phyloP scores from a whole-genome alignment of 1,140 invertebrate genomes.

The Agrilus planipennis region DNA sequence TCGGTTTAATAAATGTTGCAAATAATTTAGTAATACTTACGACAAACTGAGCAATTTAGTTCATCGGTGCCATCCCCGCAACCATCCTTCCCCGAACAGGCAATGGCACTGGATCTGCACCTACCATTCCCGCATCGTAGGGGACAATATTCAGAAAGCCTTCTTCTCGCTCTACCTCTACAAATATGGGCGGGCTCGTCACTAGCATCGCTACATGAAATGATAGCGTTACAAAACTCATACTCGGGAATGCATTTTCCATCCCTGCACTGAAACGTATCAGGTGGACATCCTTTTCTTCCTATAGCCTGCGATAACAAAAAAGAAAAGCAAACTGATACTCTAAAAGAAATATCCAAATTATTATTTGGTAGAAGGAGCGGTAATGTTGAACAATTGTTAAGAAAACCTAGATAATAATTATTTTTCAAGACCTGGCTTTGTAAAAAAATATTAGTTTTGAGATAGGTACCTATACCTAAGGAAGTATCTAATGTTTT shows the following conservation, averaged over 20 bases:
- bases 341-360: background rate
- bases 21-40: slow-evolving; percentile 48
- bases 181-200: slow-evolving; percentile 72
- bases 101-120: slow-evolving; percentile 74
- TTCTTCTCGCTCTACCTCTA: slow-evolving; percentile 26
- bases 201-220: slow-evolving; percentile 71
- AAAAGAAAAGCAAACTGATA: background rate
- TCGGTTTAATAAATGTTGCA: background rate
- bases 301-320: slow-evolving; percentile 23
- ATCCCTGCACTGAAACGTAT: slow-evolving; percentile 69
- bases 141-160: slow-evolving; percentile 46
- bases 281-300: slow-evolving; percentile 49
- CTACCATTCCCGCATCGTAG: slow-evolving; percentile 73
- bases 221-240: slow-evolving; percentile 81
- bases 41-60: slow-evolving; percentile 67
- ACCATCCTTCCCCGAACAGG: slow-evolving; percentile 76
- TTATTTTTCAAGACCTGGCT: too few relatives aligned
- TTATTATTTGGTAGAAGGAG: too few relatives aligned
- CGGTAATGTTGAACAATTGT: too few relatives aligned
- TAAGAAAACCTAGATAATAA: too few relatives aligned
- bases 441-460: too few relatives aligned
- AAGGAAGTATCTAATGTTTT: too few relatives aligned
- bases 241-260: slow-evolving; percentile 79
- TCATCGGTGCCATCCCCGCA: slow-evolving; percentile 85
- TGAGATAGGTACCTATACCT: too few relatives aligned